Conservation (phyloP, 2,888 invertebrate species). For the Formica aserva region DNA sequence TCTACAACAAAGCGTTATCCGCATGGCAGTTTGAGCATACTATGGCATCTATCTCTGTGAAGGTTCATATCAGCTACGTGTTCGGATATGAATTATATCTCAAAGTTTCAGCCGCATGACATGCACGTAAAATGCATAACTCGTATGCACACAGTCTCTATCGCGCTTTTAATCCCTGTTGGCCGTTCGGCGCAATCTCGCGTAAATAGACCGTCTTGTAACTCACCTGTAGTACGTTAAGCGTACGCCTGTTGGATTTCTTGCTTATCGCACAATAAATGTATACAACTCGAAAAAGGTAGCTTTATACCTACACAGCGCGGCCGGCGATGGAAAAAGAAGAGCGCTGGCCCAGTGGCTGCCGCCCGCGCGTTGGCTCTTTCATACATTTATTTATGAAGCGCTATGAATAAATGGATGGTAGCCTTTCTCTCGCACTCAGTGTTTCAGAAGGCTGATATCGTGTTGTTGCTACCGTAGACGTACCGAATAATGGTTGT, state of each 20-base stretch:
- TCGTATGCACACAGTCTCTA: slow-evolving; percentile 22
- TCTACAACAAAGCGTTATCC: slow-evolving; percentile 36
- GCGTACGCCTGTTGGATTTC: slow-evolving; percentile 69
- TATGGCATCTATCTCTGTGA: slow-evolving; percentile 35
- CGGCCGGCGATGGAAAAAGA: slow-evolving; percentile 67
- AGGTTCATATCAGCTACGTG: slow-evolving; percentile 41
- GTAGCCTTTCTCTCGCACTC: slow-evolving; percentile 79
- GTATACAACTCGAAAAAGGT: slow-evolving; percentile 72
- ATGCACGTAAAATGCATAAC: slow-evolving; percentile 33
- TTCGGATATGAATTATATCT: slow-evolving; percentile 52
- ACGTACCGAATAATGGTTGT: slow-evolving; percentile 79
- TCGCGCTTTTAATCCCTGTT: slow-evolving; percentile 53
- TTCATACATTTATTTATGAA: slow-evolving; percentile 85
- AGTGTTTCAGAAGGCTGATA: slow-evolving; percentile 77
- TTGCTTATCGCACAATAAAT: slow-evolving; percentile 77
- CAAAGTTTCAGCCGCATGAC: slow-evolving; percentile 40
- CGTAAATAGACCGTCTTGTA: slow-evolving; percentile 70
- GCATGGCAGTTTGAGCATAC: slow-evolving; percentile 32
- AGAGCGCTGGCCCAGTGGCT: slow-evolving; percentile 70
- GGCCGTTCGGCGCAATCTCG: slow-evolving; percentile 60
- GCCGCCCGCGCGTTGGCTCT: slow-evolving; percentile 66
- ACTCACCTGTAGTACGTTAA: slow-evolving; percentile 60
- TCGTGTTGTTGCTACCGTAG: slow-evolving; percentile 80
- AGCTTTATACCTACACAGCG: slow-evolving; percentile 62
- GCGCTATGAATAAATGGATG: slow-evolving; percentile 85